A percentile compares a stretch with the other conserved stretches of the same genome.
These are phyloP conservation scores for Anagyrus pseudococci DNA, from an alignment of 2,888 invertebrate genomes.

Conservation along the genomic window DNA sequence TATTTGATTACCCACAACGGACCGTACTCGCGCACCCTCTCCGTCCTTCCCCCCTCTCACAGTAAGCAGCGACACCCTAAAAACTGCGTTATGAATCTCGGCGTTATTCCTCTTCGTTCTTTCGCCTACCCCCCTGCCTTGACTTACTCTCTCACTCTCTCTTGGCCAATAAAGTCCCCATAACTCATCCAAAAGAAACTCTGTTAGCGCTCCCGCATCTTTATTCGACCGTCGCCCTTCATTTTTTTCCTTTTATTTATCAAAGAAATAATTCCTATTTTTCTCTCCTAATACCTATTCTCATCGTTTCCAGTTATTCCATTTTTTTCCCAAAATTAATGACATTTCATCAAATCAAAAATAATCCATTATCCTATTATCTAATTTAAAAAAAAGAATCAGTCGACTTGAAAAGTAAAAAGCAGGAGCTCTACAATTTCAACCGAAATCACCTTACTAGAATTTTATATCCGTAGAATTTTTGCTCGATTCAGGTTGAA, in stretches of 20 bases:
- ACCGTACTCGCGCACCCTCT: too few species aligned
- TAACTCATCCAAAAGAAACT: slow-evolving; percentile 42
- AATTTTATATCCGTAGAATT: too few species aligned
- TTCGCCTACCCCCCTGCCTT: slow-evolving; percentile 27
- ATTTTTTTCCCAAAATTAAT: too few species aligned
- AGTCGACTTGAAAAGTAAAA: too few species aligned
- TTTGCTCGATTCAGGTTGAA: too few species aligned
- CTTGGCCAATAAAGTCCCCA: slow-evolving; percentile 49
- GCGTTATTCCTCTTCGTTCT: slow-evolving; percentile 17
- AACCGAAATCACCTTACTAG: too few species aligned
- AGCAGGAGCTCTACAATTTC: too few species aligned
- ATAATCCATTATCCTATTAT: too few species aligned
- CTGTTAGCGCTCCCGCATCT: slow-evolving; percentile 41
- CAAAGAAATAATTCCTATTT: background rate
- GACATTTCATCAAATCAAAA: too few species aligned
- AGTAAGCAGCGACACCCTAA: slow-evolving; percentile 17
- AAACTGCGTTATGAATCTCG: slow-evolving; percentile 36
- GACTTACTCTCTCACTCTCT: slow-evolving; percentile 37
- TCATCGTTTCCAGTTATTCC: background rate
- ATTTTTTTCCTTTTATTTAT: slow-evolving; percentile 1
- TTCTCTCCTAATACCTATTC: slow-evolving; percentile 8
- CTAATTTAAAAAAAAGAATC: too few species aligned
- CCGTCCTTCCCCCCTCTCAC: too few species aligned
- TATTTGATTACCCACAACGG: slow-evolving; percentile 28
- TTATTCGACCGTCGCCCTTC: slow-evolving; percentile 23